A percentile compares a stretch with the other conserved stretches of the same genome.
Evolutionary conservation across 2,797 vertebrate species (phyloP).

Genomic region (Myotis pilosus): DNA sequence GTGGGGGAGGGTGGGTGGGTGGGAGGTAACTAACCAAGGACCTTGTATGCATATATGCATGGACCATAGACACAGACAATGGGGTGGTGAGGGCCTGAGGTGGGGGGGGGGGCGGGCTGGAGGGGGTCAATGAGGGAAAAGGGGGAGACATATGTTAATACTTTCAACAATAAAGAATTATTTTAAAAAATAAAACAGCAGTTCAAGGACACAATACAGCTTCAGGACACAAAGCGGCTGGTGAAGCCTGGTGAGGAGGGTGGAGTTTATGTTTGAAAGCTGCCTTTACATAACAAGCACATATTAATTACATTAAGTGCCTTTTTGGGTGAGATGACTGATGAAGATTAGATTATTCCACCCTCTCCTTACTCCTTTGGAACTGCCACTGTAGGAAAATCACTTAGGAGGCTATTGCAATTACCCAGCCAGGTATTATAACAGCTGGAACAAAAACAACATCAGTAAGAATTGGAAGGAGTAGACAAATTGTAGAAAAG

Average conservation of each 20-base stretch:
- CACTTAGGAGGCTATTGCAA: not conserved
- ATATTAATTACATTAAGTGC: not conserved
- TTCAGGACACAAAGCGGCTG: not conserved
- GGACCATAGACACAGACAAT: no score
- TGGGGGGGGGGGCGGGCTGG: no score
- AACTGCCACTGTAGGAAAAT: not conserved
- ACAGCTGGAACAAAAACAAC: slow-evolving; percentile 19
- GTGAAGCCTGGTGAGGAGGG: not conserved
- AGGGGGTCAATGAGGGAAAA: no score
- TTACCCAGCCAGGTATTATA: not conserved
- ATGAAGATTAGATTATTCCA: slow-evolving; percentile 14
- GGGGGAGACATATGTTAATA: no score
- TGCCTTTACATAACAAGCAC: slow-evolving; percentile 13
- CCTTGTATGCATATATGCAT: no score
- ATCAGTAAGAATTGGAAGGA: not conserved
- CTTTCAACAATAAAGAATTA: no score
- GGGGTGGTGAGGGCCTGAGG: no score
- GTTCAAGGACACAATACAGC: not conserved
- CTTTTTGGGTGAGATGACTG: not conserved
- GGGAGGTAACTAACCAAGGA: no score
- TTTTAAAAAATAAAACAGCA: not conserved
- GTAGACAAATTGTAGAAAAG: not conserved
- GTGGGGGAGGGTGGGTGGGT: no score
- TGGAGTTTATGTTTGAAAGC: not conserved
- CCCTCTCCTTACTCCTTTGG: not conserved